Evolutionary conservation across 2,797 vertebrate species (phyloP).

Genomic region (Sebastes elongatus): DNA sequence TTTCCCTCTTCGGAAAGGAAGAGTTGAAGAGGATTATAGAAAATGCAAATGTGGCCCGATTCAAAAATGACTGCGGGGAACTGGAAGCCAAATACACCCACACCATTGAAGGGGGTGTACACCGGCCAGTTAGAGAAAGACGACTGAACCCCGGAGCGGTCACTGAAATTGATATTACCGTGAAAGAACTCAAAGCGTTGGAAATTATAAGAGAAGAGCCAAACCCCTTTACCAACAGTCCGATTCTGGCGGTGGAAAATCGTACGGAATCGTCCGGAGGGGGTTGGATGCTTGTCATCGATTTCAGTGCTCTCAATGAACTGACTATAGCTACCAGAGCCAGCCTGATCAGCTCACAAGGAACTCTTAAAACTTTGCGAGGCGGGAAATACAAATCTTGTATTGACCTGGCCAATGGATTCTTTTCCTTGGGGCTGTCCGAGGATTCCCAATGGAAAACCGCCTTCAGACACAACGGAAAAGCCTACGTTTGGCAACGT

Average conservation of each 20-base stretch:
- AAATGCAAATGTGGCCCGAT: neutral
- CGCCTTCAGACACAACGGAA: rapidly evolving
- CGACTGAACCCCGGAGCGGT: rapidly evolving
- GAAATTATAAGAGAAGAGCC: neutral
- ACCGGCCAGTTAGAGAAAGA: rapidly evolving
- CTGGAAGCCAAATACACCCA: neutral
- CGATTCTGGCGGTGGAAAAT: rapidly evolving
- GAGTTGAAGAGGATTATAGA: too few relatives aligned
- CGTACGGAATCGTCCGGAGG: too few relatives aligned
- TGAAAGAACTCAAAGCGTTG: neutral
- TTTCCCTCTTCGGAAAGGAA: too few relatives aligned
- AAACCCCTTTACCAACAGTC: neutral
- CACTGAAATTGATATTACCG: neutral
- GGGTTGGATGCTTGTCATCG: too few relatives aligned
- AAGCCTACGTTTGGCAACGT: neutral
- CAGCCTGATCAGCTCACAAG: too few relatives aligned
- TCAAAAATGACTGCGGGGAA: neutral
- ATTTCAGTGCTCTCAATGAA: rapidly evolving
- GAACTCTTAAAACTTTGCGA: neutral
- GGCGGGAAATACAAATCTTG: rapidly evolving
- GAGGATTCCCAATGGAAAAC: neutral
- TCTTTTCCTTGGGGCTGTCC: neutral
- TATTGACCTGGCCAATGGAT: neutral
- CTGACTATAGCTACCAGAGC: rapidly evolving
- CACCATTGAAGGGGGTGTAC: neutral